Evolutionary conservation across 2,888 invertebrate species (phyloP).

Genomic region (Idaea aversata): DNA sequence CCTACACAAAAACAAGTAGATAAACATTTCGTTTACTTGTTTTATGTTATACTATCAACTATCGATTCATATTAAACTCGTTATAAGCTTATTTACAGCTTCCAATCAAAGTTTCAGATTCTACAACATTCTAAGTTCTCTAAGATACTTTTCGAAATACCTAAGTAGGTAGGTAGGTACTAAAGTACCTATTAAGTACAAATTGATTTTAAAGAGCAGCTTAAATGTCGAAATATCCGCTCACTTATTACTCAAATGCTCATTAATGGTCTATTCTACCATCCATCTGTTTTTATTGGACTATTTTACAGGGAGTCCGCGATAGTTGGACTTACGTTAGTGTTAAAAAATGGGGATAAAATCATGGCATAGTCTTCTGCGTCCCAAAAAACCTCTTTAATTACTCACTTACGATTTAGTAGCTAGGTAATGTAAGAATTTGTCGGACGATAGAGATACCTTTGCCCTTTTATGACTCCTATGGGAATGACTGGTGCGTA

Average conservation of each 20-base stretch:
- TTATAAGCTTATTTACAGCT: background rate
- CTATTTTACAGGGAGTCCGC: background rate
- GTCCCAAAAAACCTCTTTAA: no score
- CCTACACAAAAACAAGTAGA: no score
- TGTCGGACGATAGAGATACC: no score
- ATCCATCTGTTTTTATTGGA: background rate
- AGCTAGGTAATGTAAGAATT: no score
- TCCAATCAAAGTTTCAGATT: background rate
- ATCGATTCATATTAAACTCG: no score
- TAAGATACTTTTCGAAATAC: background rate
- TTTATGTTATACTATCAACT: no score
- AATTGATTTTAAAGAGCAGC: constrained; percentile 12
- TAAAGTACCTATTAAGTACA: no score
- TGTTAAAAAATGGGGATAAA: background rate
- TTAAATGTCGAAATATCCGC: constrained; percentile 2
- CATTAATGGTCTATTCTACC: background rate
- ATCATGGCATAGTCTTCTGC: no score
- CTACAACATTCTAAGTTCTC: background rate
- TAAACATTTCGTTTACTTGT: no score
- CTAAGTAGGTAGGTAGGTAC: background rate
- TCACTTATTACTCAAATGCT: background rate
- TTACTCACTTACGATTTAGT: no score
- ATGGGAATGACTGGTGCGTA: no score
- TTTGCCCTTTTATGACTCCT: no score
- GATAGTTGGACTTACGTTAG: background rate